Evolutionary conservation across 2,113 vertebrate genomes (phyloP).

Genomic region (Reinhardtius hippoglossoides): DNA sequence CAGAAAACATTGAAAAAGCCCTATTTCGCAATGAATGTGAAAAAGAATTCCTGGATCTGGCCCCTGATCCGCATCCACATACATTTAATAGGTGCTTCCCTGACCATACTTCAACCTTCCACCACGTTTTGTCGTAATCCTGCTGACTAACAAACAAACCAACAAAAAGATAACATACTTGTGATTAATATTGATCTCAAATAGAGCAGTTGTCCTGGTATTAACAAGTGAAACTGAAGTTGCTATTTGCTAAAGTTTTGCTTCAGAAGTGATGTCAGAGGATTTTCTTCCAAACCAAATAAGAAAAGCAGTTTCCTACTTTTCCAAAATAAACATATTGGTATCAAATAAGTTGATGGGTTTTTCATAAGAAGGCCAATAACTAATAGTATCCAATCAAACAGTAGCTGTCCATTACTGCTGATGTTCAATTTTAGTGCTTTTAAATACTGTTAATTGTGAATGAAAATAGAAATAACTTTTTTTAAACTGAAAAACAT

Average conservation of each 20-base stretch:
- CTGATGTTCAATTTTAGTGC: not conserved
- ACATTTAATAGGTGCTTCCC: too few relatives aligned
- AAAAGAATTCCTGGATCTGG: not conserved
- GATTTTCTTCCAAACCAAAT: not conserved
- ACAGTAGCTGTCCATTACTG: not conserved
- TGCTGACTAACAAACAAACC: too few relatives aligned
- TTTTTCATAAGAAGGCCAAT: not conserved
- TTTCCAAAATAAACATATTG: not conserved
- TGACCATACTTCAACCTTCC: too few relatives aligned
- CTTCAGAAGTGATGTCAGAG: not conserved
- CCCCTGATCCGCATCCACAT: too few relatives aligned
- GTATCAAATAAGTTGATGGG: not conserved
- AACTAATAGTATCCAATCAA: not conserved
- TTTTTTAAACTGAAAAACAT: not conserved
- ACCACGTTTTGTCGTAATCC: too few relatives aligned
- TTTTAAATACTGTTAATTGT: too few relatives aligned
- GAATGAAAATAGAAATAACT: too few relatives aligned
- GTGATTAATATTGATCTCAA: conserved; percentile 47
- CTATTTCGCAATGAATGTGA: too few relatives aligned
- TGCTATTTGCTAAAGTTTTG: not conserved
- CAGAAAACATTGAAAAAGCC: too few relatives aligned
- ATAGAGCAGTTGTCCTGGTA: conserved; percentile 8
- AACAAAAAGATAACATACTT: not conserved
- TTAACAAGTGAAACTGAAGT: too few relatives aligned
- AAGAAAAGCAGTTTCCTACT: not conserved